Evolutionary conservation across 2,113 vertebrate genomes (phyloP), one percentile per base, ranked within the genome.

Genomic region (Pampusana beccarii): DNA sequence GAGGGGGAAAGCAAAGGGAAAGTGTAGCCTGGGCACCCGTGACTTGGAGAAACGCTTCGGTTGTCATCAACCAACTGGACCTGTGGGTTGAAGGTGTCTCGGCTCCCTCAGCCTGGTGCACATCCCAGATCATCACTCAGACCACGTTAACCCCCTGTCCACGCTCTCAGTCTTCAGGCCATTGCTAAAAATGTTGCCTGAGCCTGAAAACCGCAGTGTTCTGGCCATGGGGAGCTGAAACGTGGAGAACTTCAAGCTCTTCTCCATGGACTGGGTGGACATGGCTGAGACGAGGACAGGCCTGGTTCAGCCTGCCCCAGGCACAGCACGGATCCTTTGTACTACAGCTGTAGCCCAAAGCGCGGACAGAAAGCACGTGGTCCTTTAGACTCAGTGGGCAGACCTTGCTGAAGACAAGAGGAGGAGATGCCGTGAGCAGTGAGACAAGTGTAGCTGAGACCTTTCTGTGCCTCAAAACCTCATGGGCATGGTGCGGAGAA

Each of bases 21-120:
- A 16, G 60, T 21, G 10, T 13, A 64, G 38, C 29, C 33, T 28
- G 33, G 46, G 20, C 54, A 50, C 31, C 16, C 18, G 15, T 0
- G 1, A 5, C 62, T 70, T 48, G 16, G 38, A 74, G 38, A 31
- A 80, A 61, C 0, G 0, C 34, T 42, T 56, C 31, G 7, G 34
- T 10, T 36, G 46, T 58, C 38, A n/a, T 16, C 53, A 56, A 10
- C 14, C 21, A 40, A 5, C 26, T 7, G 26, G 34, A 34, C 5
- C 20, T 34, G 26, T 21, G 40, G 15, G 33, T 25, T 62, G 62
- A 53, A 65, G 44, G 25, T 64, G 28, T 28, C 25, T 14, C 20
- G 38, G 4, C 36, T 26, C 7, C 14, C 7, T 0, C 18, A 31
- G 46, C 12, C 51, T 3, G 1, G 11, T 17, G 31, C 14, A 7